A percentile compares a stretch with the other conserved stretches of the same genome.
Conservation (phyloP, 2,113 vertebrate species). For the Psilopogon haemacephalus region DNA sequence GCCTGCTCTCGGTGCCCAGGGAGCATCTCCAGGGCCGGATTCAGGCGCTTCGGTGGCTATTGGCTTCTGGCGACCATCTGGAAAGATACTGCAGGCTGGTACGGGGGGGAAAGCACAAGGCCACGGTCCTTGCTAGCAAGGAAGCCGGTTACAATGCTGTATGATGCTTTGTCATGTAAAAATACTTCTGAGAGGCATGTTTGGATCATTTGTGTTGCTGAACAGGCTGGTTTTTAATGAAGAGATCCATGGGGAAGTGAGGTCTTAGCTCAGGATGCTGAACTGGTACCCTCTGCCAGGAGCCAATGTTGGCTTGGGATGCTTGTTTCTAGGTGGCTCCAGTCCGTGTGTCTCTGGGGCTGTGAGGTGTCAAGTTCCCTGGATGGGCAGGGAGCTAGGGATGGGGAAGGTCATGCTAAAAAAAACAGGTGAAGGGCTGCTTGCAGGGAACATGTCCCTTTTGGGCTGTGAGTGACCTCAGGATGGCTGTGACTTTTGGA, state of each 20-base stretch:
- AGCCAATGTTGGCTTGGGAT: neutral
- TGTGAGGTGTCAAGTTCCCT: neutral
- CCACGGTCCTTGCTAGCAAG: neutral
- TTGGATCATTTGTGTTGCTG: neutral
- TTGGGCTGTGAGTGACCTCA: neutral
- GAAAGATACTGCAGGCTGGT: neutral
- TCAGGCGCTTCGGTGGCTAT: neutral
- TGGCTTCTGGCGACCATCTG: constrained; percentile 43
- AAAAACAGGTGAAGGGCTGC: neutral
- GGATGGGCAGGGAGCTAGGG: neutral
- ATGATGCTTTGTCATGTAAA: neutral
- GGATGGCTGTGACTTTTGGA: neutral
- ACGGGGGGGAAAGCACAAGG: neutral
- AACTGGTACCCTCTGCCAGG: neutral
- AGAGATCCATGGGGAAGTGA: neutral
- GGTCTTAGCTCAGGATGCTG: neutral
- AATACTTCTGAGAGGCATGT: neutral
- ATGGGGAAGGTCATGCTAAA: neutral
- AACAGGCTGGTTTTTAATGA: neutral
- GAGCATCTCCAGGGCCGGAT: constrained; percentile 16
- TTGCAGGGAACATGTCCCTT: rapidly evolving
- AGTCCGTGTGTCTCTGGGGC: neutral
- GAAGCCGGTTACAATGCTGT: neutral
- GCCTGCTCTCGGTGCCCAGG: neutral
- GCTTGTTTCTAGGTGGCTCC: neutral